Evolutionary conservation across 1,140 invertebrate species (phyloP).

Genomic region (Orchesella cincta): DNA sequence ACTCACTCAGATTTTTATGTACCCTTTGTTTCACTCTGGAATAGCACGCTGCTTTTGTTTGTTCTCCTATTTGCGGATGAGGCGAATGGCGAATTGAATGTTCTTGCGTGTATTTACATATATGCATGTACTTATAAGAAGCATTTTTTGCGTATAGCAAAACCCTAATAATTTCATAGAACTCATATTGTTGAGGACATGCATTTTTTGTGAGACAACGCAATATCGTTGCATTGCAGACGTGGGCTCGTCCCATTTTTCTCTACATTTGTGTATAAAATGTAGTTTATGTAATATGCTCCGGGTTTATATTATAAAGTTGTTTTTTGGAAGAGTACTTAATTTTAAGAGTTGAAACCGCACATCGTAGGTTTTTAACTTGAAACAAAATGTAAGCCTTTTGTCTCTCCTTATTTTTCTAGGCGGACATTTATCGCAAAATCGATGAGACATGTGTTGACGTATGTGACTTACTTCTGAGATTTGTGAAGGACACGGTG

Average conservation of each 20-base stretch:
- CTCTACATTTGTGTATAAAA: background rate
- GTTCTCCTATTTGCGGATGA: background rate
- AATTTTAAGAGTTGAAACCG: too few species aligned
- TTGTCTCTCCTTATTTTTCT: conserved; percentile 51
- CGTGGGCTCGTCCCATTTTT: background rate
- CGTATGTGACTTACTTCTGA: conserved; percentile 49
- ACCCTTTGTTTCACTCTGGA: background rate
- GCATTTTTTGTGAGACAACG: too few species aligned
- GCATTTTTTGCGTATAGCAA: too few species aligned
- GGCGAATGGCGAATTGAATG: conserved; percentile 20
- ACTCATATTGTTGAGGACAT: too few species aligned
- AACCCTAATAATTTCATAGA: too few species aligned
- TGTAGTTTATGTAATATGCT: background rate
- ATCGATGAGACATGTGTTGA: conserved; percentile 63
- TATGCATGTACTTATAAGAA: too few species aligned
- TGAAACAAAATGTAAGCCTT: background rate
- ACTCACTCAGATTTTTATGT: conserved; percentile 11
- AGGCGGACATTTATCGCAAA: conserved; percentile 72
- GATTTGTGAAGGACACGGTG: conserved; percentile 36
- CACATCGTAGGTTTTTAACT: too few species aligned
- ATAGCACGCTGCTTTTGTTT: background rate
- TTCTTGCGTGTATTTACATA: too few species aligned
- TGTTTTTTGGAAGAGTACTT: too few species aligned
- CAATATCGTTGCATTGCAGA: too few species aligned
- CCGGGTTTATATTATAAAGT: too few species aligned